Evolutionary conservation across 92 coral and sea anemone genomes (phyloP), one percentile per base, ranked within the genome.

Genomic region (Chrysogorgia sp.): DNA sequence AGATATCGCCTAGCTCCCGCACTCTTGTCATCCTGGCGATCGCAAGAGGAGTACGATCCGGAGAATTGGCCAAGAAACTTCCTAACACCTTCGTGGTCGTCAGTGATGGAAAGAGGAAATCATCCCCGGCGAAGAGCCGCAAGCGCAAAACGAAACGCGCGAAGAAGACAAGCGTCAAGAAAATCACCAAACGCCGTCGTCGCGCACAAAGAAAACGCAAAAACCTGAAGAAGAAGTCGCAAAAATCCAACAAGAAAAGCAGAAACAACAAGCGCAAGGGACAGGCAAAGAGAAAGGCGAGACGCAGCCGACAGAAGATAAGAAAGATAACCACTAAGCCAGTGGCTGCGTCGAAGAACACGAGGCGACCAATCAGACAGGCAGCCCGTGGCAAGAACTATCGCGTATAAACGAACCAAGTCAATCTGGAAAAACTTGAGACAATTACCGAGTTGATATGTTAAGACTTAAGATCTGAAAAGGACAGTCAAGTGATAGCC

Each of bases 341-440:
- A 32, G 29, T 48, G 25, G 34, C 64, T 22, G 28, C 77, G n/a
- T 24, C 31, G 45, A 7, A 40, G 10, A 0, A 24, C 25, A 43
- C 31, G 23, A 21, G 79, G 22, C 77, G 77, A 21, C 49, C 65
- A 55, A 65, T n/a, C 24, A 34, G 79, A 72, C 35, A 34, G 79
- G 79, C 79, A 28, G 65, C 79, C 58, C 58, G 64, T 49, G 43
- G 79, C 79, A 72, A 26, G 47, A 72, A 34, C 79, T 72, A 72
- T 72, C 79, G 79, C 79, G 49, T 32, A 55, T 72, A 64, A 64
- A 21, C 10, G 55, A 71, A 72, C 53, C 47, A 31, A 72, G 47
- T 72, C 40, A 14, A 37, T 23, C 48, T 53, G 59, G 19, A 41
- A 72, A 53, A 32, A 40, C 30, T 49, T 59, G 22, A 30, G 3